Evolutionary conservation across 2,888 invertebrate species (phyloP).

Genomic region (Yponomeuta cagnagella): DNA sequence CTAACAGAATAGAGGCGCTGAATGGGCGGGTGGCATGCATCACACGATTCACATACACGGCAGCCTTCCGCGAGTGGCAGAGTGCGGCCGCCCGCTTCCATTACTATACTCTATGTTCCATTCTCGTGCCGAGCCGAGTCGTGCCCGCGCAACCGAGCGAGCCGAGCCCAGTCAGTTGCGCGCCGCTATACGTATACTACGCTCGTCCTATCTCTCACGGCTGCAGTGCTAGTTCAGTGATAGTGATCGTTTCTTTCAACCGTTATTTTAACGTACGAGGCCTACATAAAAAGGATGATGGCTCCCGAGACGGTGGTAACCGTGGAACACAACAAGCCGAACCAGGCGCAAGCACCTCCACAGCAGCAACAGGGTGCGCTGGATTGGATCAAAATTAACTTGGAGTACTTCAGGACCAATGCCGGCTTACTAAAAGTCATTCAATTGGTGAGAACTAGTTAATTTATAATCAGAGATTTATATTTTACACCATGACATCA

Average conservation of each 20-base stretch:
- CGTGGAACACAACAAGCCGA: slow-evolving; percentile 80
- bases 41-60: neutral
- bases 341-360: slow-evolving; percentile 59
- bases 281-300: slow-evolving; percentile 69
- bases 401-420: slow-evolving; percentile 86
- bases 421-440: slow-evolving; percentile 88
- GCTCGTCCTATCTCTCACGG: slow-evolving; percentile 31
- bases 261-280: neutral
- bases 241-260: slow-evolving; percentile 43
- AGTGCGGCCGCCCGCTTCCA: slow-evolving; percentile 1
- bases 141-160: neutral
- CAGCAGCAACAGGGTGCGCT: slow-evolving; percentile 73
- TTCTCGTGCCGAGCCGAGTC: neutral
- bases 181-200: neutral
- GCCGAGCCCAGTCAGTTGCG: slow-evolving; percentile 10
- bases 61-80: slow-evolving; percentile 7
- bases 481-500: neutral
- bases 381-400: slow-evolving; percentile 84
- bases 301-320: slow-evolving; percentile 91
- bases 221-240: slow-evolving; percentile 56
- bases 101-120: neutral
- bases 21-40: too few relatives aligned
- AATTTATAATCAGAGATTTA: neutral
- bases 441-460: slow-evolving; percentile 81
- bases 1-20: too few relatives aligned